phyloP scores from a whole-genome alignment of 2,113 vertebrate species.

The Panthera tigris region DNA sequence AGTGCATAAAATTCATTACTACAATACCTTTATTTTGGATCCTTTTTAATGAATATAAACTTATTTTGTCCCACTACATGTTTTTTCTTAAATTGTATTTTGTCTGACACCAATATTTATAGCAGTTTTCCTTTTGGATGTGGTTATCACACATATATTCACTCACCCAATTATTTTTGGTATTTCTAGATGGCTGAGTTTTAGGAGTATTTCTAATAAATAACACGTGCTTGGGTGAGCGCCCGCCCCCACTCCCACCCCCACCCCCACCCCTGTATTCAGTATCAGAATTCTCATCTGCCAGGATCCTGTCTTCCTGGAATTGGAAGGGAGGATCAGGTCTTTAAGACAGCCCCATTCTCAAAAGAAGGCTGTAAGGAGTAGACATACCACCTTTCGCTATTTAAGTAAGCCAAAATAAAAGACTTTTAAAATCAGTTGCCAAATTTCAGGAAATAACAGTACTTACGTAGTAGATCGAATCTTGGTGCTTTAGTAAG shows the following conservation, averaged over 20 bases:
- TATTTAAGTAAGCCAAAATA: background rate
- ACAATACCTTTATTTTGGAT: background rate
- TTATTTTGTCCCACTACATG: background rate
- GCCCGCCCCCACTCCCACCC: background rate
- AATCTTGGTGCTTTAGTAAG: background rate
- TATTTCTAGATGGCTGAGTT: background rate
- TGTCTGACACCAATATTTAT: background rate
- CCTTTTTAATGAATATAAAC: background rate
- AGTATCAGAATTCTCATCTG: conserved; percentile 27
- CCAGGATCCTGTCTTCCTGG: background rate
- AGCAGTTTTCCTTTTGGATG: background rate
- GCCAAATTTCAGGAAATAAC: background rate
- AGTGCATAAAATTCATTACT: background rate
- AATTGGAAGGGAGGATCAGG: background rate
- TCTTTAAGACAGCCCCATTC: background rate
- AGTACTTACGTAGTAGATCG: background rate
- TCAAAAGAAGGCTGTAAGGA: background rate
- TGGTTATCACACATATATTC: background rate
- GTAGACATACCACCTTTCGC: background rate
- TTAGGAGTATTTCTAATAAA: background rate
- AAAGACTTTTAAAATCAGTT: conserved; percentile 34
- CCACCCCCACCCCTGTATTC: background rate
- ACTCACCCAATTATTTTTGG: background rate
- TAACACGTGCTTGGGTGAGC: background rate
- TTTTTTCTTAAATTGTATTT: conserved; percentile 38